These are phyloP conservation scores for Alouatta palliata DNA, from an alignment of 2,113 vertebrate species.

Conservation along the genomic window DNA sequence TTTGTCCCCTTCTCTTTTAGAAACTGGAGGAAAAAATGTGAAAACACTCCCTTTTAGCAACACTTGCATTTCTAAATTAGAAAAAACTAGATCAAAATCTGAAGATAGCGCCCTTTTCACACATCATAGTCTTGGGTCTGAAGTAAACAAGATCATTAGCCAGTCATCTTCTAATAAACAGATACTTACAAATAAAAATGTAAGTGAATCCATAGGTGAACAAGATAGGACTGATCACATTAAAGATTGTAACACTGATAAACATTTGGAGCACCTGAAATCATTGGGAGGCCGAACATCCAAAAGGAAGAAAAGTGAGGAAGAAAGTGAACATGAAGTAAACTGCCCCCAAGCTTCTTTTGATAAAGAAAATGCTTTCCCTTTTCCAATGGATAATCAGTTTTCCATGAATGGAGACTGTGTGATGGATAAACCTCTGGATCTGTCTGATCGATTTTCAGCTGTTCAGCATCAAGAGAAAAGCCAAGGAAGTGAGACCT, in stretches of 20 bases:
- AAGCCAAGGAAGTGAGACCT: slow-evolving; percentile 76
- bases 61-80: slow-evolving; percentile 75
- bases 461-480: slow-evolving; percentile 80
- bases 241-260: slow-evolving; percentile 70
- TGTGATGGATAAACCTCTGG: slow-evolving; percentile 81
- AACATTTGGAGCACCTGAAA: slow-evolving; percentile 58
- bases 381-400: slow-evolving; percentile 53
- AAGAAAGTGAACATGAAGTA: slow-evolving; percentile 70
- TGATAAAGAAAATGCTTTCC: slow-evolving; percentile 85
- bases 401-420: slow-evolving; percentile 77
- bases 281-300: slow-evolving; percentile 74
- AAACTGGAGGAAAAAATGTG: slow-evolving; percentile 76
- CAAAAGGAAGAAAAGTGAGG: slow-evolving; percentile 85
- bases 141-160: slow-evolving; percentile 77
- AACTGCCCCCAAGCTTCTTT: slow-evolving; percentile 80
- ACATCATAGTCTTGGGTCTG: slow-evolving; percentile 73
- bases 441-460: slow-evolving; percentile 87
- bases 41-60: slow-evolving; percentile 78
- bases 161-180: slow-evolving; percentile 79
- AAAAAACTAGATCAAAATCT: slow-evolving; percentile 83
- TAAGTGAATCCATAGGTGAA: slow-evolving; percentile 68
- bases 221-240: slow-evolving; percentile 47
- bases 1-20: slow-evolving; percentile 85
- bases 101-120: slow-evolving; percentile 82
- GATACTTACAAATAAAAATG: slow-evolving; percentile 76